phyloP scores from a whole-genome alignment of 2,888 invertebrate species.

The Uloborus plumipes region DNA sequence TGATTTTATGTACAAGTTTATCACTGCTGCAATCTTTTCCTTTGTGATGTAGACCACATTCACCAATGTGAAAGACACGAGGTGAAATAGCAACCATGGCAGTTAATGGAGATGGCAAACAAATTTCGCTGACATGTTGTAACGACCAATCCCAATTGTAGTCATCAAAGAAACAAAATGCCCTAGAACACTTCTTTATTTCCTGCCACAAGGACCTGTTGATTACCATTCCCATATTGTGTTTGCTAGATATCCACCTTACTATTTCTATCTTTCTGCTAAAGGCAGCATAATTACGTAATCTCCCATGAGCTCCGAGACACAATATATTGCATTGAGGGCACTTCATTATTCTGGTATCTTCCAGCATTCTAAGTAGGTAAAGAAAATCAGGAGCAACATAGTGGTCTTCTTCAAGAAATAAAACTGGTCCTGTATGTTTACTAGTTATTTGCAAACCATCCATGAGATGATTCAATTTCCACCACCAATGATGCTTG shows the following conservation, averaged over 20 bases:
- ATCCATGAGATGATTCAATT: slow-evolving; percentile 77
- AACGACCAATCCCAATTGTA: slow-evolving; percentile 99
- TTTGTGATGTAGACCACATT: slow-evolving; percentile 96
- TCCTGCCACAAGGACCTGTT: slow-evolving; percentile 89
- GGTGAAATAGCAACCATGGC: slow-evolving; percentile 93
- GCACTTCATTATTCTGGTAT: slow-evolving; percentile 74
- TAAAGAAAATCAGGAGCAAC: slow-evolving; percentile 95
- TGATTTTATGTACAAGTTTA: slow-evolving; percentile 73
- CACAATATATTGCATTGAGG: slow-evolving; percentile 92
- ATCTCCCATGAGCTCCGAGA: slow-evolving; percentile 94
- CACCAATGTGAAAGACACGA: slow-evolving; percentile 97
- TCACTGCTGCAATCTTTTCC: slow-evolving; percentile 87
- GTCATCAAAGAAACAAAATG: slow-evolving; percentile 97
- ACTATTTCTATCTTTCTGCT: slow-evolving; percentile 81
- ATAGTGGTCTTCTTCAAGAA: slow-evolving; percentile 98
- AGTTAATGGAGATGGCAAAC: slow-evolving; percentile 76
- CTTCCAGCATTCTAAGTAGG: slow-evolving; percentile 84
- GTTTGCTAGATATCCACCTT: slow-evolving; percentile 96
- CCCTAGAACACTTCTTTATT: slow-evolving; percentile 82
- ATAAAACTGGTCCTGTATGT: slow-evolving; percentile 87
- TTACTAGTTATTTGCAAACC: slow-evolving; percentile 86
- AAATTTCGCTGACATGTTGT: slow-evolving; percentile 88
- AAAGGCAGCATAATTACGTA: slow-evolving; percentile 73
- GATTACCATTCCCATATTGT: slow-evolving; percentile 99
- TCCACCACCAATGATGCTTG: slow-evolving; percentile 99